phyloP scores from a whole-genome alignment of 2,113 vertebrate species.

The Lichenostomus cassidix region DNA sequence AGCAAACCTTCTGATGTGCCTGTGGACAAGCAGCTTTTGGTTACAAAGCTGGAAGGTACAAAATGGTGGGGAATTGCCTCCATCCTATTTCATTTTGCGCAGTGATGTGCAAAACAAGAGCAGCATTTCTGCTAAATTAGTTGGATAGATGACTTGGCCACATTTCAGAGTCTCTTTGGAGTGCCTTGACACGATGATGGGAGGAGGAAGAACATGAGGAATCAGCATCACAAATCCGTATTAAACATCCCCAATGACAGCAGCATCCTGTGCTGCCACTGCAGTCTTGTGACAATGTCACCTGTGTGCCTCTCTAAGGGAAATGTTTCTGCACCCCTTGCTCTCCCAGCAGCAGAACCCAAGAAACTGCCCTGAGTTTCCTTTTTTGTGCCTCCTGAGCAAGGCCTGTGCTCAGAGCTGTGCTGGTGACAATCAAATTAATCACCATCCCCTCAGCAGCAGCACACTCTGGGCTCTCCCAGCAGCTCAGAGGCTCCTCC shows the following conservation, averaged over 20 bases:
- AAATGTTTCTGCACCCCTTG: not conserved
- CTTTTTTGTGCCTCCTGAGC: constrained; percentile 26
- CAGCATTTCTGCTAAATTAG: not conserved
- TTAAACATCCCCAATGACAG: not conserved
- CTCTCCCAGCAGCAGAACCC: constrained; percentile 1
- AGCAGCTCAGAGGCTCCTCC: not conserved
- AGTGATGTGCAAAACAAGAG: not conserved
- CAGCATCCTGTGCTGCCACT: not conserved
- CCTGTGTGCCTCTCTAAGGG: not conserved
- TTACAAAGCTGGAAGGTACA: not conserved
- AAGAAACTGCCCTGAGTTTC: not conserved
- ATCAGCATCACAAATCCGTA: not conserved
- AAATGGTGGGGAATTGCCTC: not conserved
- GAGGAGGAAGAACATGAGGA: not conserved
- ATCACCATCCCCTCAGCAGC: not conserved
- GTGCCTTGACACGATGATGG: not conserved
- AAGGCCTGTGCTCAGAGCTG: not conserved
- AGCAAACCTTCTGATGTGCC: not conserved
- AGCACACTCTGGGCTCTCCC: not conserved
- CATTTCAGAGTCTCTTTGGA: not conserved
- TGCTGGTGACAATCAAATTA: constrained; percentile 43
- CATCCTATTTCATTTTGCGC: not conserved
- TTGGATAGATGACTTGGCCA: not conserved
- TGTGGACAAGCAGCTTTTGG: not conserved
- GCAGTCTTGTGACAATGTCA: not conserved